Percentiles rank a stretch among this genome's conserved stretches.
These are phyloP conservation scores for Potamilus streckersoni DNA, from an alignment of 1,140 invertebrate species.

Conservation along the genomic window DNA sequence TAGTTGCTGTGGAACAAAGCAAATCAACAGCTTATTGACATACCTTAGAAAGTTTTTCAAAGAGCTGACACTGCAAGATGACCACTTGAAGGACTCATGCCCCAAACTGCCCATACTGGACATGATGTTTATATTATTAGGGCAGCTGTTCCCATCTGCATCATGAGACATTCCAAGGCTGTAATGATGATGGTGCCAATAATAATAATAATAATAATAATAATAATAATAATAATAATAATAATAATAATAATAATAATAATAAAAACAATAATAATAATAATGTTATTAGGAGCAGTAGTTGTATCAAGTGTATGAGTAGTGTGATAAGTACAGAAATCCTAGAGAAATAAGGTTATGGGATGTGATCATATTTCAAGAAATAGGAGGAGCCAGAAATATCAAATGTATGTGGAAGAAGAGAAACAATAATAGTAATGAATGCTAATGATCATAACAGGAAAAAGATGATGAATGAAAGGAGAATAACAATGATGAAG, in stretches of 20 bases:
- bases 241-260: not conserved
- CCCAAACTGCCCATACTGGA: conserved; percentile 9
- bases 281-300: not conserved
- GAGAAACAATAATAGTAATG: too few relatives aligned
- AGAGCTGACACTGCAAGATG: conserved; percentile 15
- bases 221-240: not conserved
- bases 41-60: conserved; percentile 19
- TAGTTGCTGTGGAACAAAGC: too few relatives aligned
- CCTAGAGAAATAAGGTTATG: too few relatives aligned
- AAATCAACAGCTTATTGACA: not conserved
- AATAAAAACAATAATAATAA: too few relatives aligned
- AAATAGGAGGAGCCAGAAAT: too few relatives aligned
- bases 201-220: not conserved
- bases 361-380: too few relatives aligned
- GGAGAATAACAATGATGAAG: too few relatives aligned
- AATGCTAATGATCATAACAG: too few relatives aligned
- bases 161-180: conserved; percentile 27
- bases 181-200: not conserved
- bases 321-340: not conserved
- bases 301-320: not conserved
- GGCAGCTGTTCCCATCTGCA: conserved; percentile 10
- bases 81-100: conserved; percentile 14
- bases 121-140: conserved; percentile 17
- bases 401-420: too few relatives aligned
- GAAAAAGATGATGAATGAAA: too few relatives aligned